Evolutionary conservation across 1,140 invertebrate genomes (phyloP).

Genomic region (Caenorhabditis elegans): DNA sequence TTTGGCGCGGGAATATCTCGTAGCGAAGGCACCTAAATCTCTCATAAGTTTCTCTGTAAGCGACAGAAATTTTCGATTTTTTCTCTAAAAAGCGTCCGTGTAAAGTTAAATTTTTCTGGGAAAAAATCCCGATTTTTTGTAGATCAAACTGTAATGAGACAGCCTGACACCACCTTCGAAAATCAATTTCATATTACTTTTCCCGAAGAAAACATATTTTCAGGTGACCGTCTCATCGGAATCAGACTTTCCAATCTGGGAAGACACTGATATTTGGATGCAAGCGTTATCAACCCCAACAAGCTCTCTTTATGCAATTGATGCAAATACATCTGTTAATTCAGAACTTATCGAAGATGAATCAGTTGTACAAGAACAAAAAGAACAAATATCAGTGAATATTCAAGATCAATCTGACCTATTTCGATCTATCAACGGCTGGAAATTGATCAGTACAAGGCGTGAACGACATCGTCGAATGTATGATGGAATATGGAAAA

Average conservation of each 20-base stretch:
- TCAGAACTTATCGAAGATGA: too few relatives aligned
- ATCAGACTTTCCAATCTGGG: neutral
- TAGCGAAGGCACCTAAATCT: too few relatives aligned
- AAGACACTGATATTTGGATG: slow-evolving; percentile 4
- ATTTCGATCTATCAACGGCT: neutral
- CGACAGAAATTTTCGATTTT: too few relatives aligned
- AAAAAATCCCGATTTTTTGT: too few relatives aligned
- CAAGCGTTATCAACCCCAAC: neutral
- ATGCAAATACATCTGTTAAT: neutral
- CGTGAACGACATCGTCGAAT: neutral
- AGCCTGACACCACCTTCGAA: too few relatives aligned
- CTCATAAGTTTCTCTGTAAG: too few relatives aligned
- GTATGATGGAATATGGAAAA: neutral
- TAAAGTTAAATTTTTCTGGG: too few relatives aligned
- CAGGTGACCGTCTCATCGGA: neutral
- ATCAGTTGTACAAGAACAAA: neutral
- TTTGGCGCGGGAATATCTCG: too few relatives aligned
- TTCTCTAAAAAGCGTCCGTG: too few relatives aligned
- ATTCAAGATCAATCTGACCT: neutral
- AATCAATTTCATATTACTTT: too few relatives aligned
- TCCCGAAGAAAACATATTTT: too few relatives aligned
- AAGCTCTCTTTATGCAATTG: neutral
- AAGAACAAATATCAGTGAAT: neutral
- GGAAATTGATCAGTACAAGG: neutral
- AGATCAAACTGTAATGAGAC: too few relatives aligned